Base-by-base conservation (phyloP, 2,113 vertebrate species). In the Cyprinodon brontotheroides region DNA sequence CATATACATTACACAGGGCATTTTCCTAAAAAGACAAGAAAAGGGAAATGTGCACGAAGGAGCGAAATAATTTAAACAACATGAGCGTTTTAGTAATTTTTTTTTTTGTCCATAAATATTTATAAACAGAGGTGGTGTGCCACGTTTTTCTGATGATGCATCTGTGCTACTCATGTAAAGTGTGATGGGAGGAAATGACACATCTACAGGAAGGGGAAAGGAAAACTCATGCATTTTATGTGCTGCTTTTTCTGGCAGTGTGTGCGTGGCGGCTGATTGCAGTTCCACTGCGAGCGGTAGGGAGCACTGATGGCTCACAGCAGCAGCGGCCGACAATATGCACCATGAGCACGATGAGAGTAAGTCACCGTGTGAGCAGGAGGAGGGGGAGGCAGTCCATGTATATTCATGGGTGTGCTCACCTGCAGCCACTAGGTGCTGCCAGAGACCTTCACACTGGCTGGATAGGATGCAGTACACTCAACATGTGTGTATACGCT, bases 351-450 rank as follows among this genome's bases (percentile, higher is more conserved):
- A 79, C 77, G 75, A 80, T 45, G 20, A 29, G 53, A 69, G 53
- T 48, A 61, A 53, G 53, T 50, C 57, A 41, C 47, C 57, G 69
- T 64, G 61, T 72, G 66, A 41, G 11, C 61, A 63, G 65, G 76
- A 45, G 68, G 63, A n/a, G 9, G 61, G 48, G 65, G 74, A 45
- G 63, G 57, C 5, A 17, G 5, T 6, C 41, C 11, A 37, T 78
- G 67, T 61, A 64, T 70, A 62, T 70, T n/a, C 22, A 84, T 68
- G 87, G 68, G 87, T 76, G 92, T 89, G 62, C 87, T 92, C 93
- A 89, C 89, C 93, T 95, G 87, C 91, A 84, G 92, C 97, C 98
- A 99, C 97, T 95, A 95, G 97, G 96, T 98, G 98, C 95, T 95
- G 96, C 92, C 92, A 96, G 94, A 97, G 97, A 97, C 94, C 97